These are phyloP conservation scores for Gadopsis marmoratus DNA, from an alignment of 2,797 vertebrate species.

Conservation along the genomic window DNA sequence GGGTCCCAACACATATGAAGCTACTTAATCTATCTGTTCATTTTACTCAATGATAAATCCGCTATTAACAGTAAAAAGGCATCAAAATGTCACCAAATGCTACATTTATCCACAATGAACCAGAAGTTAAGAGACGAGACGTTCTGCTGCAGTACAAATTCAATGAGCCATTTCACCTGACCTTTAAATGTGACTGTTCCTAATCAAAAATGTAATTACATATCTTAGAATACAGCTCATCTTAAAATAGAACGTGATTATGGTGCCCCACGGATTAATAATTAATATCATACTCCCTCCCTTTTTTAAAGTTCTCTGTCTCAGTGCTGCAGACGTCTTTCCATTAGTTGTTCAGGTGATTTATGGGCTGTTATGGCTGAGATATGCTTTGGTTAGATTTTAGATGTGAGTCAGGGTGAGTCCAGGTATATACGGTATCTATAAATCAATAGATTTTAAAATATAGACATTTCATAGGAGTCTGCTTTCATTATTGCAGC, in stretches of 20 bases:
- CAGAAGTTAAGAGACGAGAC: conserved; percentile 14
- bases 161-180: conserved; percentile 37
- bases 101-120: conserved; percentile 6
- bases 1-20: background rate
- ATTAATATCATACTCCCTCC: conserved; percentile 30
- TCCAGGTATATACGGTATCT: conserved; percentile 10
- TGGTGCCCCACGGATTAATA: conserved; percentile 44
- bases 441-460: conserved; percentile 35
- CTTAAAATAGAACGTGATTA: conserved; percentile 64
- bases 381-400: conserved; percentile 41
- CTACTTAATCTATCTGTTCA: background rate
- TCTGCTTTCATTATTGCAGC: conserved; percentile 23
- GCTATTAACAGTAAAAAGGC: background rate
- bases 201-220: conserved; percentile 60
- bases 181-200: conserved; percentile 47
- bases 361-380: conserved; percentile 34
- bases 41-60: too few relatives aligned
- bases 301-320: background rate
- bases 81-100: background rate
- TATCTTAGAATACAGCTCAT: conserved; percentile 41
- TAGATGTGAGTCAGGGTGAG: conserved; percentile 41
- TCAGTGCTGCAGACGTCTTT: conserved; percentile 24
- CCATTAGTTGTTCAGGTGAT: conserved; percentile 43
- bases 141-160: conserved; percentile 9
- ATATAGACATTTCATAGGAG: conserved; percentile 9